Evolutionary conservation across 2,113 vertebrate species (phyloP), one percentile per base, ranked within the genome.

Genomic region (Periophthalmus modestus): DNA sequence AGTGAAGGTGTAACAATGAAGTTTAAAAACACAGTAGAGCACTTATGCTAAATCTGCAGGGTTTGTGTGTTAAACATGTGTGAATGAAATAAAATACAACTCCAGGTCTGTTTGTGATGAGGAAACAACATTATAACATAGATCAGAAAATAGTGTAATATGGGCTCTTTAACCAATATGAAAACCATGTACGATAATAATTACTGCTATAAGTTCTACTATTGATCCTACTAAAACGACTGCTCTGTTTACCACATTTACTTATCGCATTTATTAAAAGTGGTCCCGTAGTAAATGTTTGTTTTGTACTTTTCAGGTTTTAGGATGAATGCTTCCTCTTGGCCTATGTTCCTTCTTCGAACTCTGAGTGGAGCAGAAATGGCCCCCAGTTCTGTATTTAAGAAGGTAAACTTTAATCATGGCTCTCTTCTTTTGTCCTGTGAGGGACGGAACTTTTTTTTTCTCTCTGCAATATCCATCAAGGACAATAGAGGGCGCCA

Each of bases 331-430:
- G 95, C 95, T 0, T 98, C 95, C 0, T 98, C 97, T n/a, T 99
- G 98, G 98, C 97, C 97, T 67, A 96, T 97, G 96, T 99, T 99
- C 81, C 94, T 99, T n/a, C 87, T 97, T 75, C 92, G 95, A 88
- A 98, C 96, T 11, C 90, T 99, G 80, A 98, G 92, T 69, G 96
- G 95, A 88, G 96, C 96, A 81, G 97, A 99, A 83, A 96, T 97
- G 94, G 97, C 97, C 16, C 96, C 97, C 4, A 91, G 92, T 6
- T 77, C 89, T 0, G 94, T 94, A 57, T 99, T 99, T 84, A 97
- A 98, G 88, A 95, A 97, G 95, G 98, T 98, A 92, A 87, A 84
- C 2, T 46, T 48, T 14, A 2, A 9, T 43, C 47, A 1, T 24
- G 58, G 9, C 7, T 34, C 24, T 15, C 58, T 62, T 13, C 14